phyloP scores from a whole-genome alignment of 2,797 vertebrate genomes.

The Hoplostethus atlanticus region DNA sequence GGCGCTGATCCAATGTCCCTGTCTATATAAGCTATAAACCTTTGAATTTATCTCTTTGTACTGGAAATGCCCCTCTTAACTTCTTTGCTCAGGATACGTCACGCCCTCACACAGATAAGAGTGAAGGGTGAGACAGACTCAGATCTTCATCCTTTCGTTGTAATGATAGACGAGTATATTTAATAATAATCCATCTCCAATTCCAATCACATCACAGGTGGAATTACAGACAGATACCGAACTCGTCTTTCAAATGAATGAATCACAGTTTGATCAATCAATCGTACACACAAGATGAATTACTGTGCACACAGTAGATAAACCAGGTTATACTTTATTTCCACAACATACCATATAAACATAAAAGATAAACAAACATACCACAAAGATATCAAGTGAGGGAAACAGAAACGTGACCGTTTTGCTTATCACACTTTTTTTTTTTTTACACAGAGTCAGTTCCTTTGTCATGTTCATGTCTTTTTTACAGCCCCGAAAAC shows the following conservation, averaged over 20 bases:
- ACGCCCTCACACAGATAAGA: background rate
- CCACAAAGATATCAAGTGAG: conserved; percentile 65
- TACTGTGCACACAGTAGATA: conserved; percentile 72
- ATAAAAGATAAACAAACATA: too few relatives aligned
- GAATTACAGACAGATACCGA: conserved; percentile 15
- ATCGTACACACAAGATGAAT: conserved; percentile 59
- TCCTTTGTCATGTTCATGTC: conserved; percentile 29
- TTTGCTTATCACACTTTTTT: conserved; percentile 54
- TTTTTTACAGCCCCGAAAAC: conserved; percentile 33
- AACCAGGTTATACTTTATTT: conserved; percentile 77
- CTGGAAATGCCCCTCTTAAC: background rate
- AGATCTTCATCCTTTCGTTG: background rate
- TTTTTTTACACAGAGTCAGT: conserved; percentile 23
- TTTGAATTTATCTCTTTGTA: background rate
- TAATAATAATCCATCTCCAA: background rate
- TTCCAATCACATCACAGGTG: background rate
- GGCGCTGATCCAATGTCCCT: background rate
- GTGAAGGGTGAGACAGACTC: too few relatives aligned
- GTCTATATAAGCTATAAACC: conserved; percentile 12
- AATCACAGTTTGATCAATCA: conserved; percentile 45
- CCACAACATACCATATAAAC: conserved; percentile 66
- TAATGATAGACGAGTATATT: background rate
- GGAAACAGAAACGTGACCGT: conserved; percentile 54
- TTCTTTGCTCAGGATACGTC: background rate
- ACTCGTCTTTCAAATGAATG: background rate